Evolutionary conservation across 2,888 invertebrate genomes (phyloP), one percentile per base, ranked within the genome.

Genomic region (Stenurella melanura): DNA sequence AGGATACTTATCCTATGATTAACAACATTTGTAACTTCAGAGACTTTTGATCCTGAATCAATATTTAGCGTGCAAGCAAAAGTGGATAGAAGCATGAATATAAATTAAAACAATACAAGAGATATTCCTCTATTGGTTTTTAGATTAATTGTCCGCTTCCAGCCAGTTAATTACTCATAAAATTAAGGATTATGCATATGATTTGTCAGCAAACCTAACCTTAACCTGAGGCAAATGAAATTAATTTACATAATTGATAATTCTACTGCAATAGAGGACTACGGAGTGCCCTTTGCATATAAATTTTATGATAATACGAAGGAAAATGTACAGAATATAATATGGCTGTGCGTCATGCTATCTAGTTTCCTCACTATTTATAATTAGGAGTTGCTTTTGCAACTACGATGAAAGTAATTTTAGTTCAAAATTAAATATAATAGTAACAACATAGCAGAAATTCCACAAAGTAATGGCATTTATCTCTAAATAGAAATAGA

Each of bases 281-380:
- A 26, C 67, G 54, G 54, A 26, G 54, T 67, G 54, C 67, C 67
- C 67, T 17, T 67, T 26, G 67, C 67, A 67, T 67, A 54, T 21
- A 19, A 26, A 66, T 42, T 67, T 67, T 67, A 67, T 67, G 67
- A 21, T 56, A 67, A 67, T 67, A 26, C 30, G 54, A 54, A 50
- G 54, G 67, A 15, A 56, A 67, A 67, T 67, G 67, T n/a, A 19
- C 19, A 54, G 54, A 67, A 67, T 67, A 50, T 21, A 54, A 9
- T 50, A 66, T 50, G 66, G 21, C 15, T 50, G 7, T 30, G 54
- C 54, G 67, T 67, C 67, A 54, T n/a, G 50, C 19, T 5, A 50
- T 50, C n/a, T 50, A 50, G 50, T 50, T 50, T 50, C 50, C 15
- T n/a, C 50, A n/a, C n/a, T 50, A n/a, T 4, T 50, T 50, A 50